phyloP scores from a whole-genome alignment of 2,888 invertebrate genomes.

The Calephelis perditalis region DNA sequence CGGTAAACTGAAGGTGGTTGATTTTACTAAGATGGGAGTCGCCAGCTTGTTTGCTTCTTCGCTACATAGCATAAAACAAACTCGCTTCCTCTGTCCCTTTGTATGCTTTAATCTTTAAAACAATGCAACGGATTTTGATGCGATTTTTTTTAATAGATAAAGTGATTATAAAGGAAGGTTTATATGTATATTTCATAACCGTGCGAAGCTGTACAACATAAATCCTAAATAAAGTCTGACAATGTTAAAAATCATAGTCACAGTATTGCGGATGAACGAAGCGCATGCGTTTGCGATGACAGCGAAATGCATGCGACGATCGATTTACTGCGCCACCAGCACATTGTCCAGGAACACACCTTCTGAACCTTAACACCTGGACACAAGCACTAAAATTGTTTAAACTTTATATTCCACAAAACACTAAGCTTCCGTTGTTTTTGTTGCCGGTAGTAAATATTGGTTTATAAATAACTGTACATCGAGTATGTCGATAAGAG shows the following conservation, averaged over 20 bases:
- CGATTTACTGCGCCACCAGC: slow-evolving; percentile 46
- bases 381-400: slow-evolving; percentile 23
- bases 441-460: slow-evolving; percentile 6
- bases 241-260: slow-evolving; percentile 30
- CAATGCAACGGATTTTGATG: too few relatives aligned
- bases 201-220: too few relatives aligned
- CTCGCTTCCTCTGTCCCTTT: too few relatives aligned
- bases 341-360: not conserved
- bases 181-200: too few relatives aligned
- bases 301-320: slow-evolving; percentile 53
- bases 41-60: too few relatives aligned
- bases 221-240: too few relatives aligned
- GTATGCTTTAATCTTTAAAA: too few relatives aligned
- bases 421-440: slow-evolving; percentile 12
- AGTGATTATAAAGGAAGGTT: too few relatives aligned
- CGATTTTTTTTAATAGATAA: too few relatives aligned
- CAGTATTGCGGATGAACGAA: slow-evolving; percentile 34
- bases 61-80: too few relatives aligned
- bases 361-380: slow-evolving; percentile 15
- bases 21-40: too few relatives aligned
- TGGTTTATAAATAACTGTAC: slow-evolving; percentile 3
- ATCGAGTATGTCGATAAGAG: not conserved
- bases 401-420: not conserved
- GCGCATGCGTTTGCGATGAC: slow-evolving; percentile 43
- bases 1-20: too few relatives aligned